Conservation (phyloP, 2,888 invertebrate genomes). For the Schizaphis graminum region DNA sequence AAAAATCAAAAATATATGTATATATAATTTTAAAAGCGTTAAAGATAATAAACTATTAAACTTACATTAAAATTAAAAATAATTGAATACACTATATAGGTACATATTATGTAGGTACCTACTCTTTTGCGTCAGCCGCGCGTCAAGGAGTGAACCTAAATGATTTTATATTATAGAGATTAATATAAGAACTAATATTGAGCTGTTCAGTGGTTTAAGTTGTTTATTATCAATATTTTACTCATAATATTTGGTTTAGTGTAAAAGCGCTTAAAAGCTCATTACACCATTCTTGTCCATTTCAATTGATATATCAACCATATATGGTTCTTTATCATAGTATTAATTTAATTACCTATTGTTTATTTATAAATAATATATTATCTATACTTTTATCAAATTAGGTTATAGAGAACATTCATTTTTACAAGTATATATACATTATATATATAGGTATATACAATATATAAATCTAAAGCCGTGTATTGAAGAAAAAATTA, state of each 20-base stretch:
- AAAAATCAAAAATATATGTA: neutral
- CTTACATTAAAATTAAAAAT: neutral
- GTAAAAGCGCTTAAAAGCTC: neutral
- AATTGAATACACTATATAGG: neutral
- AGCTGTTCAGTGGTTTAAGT: neutral
- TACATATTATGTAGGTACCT: too few species aligned
- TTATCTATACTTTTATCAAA: neutral
- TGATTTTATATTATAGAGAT: neutral
- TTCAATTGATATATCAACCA: neutral
- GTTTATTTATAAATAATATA: neutral
- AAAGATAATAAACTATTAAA: neutral
- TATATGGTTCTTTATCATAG: neutral
- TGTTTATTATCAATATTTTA: too few species aligned
- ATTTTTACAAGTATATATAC: neutral
- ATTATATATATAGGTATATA: too few species aligned
- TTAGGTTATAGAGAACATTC: neutral
- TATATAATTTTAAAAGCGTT: neutral
- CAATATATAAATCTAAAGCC: too few species aligned
- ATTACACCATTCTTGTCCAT: neutral
- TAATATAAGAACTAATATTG: neutral
- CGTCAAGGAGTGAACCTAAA: neutral
- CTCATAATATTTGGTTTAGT: too few species aligned
- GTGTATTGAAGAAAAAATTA: too few species aligned
- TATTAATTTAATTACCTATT: neutral
- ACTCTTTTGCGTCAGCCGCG: neutral